Base-by-base conservation (phyloP, 1,140 invertebrate genomes). In the Diorhabda carinulata region DNA sequence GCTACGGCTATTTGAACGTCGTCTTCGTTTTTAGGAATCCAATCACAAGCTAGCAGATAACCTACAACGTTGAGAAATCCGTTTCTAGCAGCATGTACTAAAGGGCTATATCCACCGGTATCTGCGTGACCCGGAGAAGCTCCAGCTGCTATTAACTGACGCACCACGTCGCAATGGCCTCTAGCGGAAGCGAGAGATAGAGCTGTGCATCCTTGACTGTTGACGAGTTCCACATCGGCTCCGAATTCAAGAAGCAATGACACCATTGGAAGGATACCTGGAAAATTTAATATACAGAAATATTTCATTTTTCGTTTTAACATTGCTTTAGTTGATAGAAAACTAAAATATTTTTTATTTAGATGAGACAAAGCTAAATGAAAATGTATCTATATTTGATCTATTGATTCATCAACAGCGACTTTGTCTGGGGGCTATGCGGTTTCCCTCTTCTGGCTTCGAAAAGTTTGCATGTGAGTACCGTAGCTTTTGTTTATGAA, bases 161-260 rank as follows among this genome's bases (percentile, higher is more conserved):
- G 87, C 9, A 96, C 93, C 43, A 97, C 90, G 78, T 97, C 93
- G 70, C 89, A 90, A 76, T 97, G 94, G 7, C 95, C 96, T 69
- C 89, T 88, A 70, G 91, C 87, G 64, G 92, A 89, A 3, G 94
- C 92, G 62, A 95, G 82, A 41, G 90, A 89, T 5, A 96, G 80
- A 0, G 93, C 89, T 1, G 92, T 92, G 72, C 90, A 90, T 4
- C 93, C 93, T 80, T 96, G 93, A 73, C 91, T 93, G 73, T 97
- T 98, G 0, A 90, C 89, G 67, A 91, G 84, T 78, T 97, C 94
- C 0, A 97, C 88, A 81, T 97, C 90, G 2, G 95, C 96, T 9
- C 95, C 95, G 80, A 96, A 96, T 79, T 97, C 94, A 4, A 99
- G 82, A 8, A 99, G 82, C 4, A 98, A 81, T 3, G 90, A 89